phyloP scores from a whole-genome alignment of 1,140 invertebrate genomes.

The Drosophila watanabei region DNA sequence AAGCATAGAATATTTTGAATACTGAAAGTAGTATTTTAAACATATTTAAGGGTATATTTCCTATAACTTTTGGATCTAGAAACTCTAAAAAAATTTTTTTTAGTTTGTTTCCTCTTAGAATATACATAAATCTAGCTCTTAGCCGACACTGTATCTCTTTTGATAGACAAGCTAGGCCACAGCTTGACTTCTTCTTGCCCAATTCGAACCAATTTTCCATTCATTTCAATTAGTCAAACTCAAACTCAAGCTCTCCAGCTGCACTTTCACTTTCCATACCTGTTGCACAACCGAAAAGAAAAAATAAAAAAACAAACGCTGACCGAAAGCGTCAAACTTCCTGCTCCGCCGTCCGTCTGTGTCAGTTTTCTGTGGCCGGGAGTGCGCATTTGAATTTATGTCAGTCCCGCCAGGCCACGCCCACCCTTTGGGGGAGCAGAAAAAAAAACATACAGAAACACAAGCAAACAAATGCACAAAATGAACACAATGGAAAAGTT shows the following conservation, averaged over 20 bases:
- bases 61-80: neutral
- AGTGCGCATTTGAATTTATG: constrained; percentile 51
- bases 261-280: constrained; percentile 67
- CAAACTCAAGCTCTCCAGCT: constrained; percentile 13
- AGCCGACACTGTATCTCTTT: neutral
- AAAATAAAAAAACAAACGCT: constrained; percentile 1
- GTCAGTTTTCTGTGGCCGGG: constrained; percentile 21
- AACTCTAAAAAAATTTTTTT: too few relatives aligned
- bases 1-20: too few relatives aligned
- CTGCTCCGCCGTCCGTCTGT: constrained; percentile 23
- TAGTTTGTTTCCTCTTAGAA: neutral
- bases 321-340: constrained; percentile 58
- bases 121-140: neutral
- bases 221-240: constrained; percentile 39
- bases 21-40: neutral
- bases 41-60: neutral
- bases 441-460: neutral
- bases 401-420: constrained; percentile 41
- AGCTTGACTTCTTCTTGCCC: constrained; percentile 1
- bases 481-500: constrained; percentile 57
- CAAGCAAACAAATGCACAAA: constrained; percentile 37
- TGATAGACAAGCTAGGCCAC: neutral
- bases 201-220: constrained; percentile 12
- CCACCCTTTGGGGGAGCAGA: constrained; percentile 26
- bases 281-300: constrained; percentile 57